Conservation (phyloP, 1,140 invertebrate genomes). For the Acromyrmex heyeri region DNA sequence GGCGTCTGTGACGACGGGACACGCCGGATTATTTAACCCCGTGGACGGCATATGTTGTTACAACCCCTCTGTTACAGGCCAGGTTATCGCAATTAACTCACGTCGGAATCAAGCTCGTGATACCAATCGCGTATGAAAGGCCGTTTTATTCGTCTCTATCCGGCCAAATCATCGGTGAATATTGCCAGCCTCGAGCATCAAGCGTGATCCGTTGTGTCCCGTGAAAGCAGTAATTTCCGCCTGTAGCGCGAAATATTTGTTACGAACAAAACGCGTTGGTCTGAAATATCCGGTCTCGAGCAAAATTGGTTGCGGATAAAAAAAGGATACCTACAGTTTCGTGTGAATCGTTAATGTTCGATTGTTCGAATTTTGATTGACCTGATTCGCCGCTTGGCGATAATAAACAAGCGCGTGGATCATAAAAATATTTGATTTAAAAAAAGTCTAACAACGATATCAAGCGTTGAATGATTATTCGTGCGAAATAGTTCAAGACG, state of each 20-base stretch:
- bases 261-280: constrained; percentile 30
- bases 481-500: constrained; percentile 21
- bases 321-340: background rate
- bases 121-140: constrained; percentile 68
- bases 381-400: background rate
- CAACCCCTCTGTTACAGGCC: constrained; percentile 42
- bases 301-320: constrained; percentile 3
- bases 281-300: constrained; percentile 37
- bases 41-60: constrained; percentile 64
- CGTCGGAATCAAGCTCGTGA: constrained; percentile 69
- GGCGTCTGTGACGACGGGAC: constrained; percentile 58
- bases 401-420: background rate
- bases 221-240: constrained; percentile 50
- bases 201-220: constrained; percentile 17
- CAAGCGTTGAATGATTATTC: constrained; percentile 18
- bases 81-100: constrained; percentile 79
- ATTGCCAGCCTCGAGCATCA: background rate
- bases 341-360: constrained; percentile 37
- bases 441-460: background rate
- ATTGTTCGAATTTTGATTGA: constrained; percentile 21
- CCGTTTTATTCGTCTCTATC: constrained; percentile 53
- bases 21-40: constrained; percentile 75
- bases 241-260: constrained; percentile 52
- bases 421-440: background rate
- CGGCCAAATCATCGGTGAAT: background rate